Evolutionary conservation across 1,140 invertebrate genomes (phyloP).

Genomic region (Drosophila eugracilis): DNA sequence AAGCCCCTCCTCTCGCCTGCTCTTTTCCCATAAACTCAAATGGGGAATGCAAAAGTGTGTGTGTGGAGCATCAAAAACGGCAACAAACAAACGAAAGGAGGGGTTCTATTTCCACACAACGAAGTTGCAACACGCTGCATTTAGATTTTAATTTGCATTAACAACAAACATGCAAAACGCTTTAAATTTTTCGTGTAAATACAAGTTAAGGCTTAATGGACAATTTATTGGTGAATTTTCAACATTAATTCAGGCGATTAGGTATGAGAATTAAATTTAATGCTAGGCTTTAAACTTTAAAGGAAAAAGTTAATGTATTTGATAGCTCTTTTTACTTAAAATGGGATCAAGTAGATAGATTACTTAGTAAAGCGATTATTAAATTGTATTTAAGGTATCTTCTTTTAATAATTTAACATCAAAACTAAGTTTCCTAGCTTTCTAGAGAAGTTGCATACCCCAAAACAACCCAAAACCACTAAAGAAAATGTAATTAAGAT

Average conservation of each 20-base stretch:
- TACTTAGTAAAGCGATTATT: too few species aligned
- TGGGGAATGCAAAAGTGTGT: constrained; percentile 40
- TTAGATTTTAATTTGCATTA: constrained; percentile 1
- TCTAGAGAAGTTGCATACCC: too few species aligned
- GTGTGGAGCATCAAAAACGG: constrained; percentile 18
- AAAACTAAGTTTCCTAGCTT: too few species aligned
- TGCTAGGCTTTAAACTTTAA: background rate
- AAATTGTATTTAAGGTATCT: too few species aligned
- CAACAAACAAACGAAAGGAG: constrained; percentile 17
- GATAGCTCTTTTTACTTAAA: background rate
- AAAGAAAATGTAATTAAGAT: too few species aligned
- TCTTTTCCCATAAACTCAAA: constrained; percentile 45
- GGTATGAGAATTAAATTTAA: background rate
- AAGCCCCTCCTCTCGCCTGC: background rate
- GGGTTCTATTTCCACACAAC: background rate
- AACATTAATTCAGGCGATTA: background rate
- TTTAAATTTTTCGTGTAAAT: background rate
- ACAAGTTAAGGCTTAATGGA: background rate
- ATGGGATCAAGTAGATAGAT: too few species aligned
- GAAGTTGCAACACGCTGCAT: constrained; percentile 17
- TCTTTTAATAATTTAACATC: too few species aligned
- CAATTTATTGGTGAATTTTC: background rate
- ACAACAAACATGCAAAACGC: background rate
- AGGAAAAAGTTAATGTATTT: too few species aligned
- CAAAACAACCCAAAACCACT: too few species aligned